A percentile compares a stretch with the other conserved stretches of the same genome.
These are phyloP conservation scores for Tyrophagus putrescentiae DNA, from an alignment of 1,140 invertebrate species.

Conservation along the genomic window DNA sequence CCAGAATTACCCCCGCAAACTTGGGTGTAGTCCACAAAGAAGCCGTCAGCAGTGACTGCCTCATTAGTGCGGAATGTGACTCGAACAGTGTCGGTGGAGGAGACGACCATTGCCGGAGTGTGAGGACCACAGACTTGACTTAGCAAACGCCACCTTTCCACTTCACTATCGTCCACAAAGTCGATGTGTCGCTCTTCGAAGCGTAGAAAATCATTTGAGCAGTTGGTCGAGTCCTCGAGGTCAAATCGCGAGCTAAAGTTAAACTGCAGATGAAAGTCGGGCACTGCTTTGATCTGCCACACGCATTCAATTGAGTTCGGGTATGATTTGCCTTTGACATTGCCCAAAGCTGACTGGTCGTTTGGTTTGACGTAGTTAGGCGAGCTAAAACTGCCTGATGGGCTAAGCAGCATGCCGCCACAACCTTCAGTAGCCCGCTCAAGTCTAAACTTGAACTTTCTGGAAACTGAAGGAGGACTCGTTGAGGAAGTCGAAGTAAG, in stretches of 20 bases:
- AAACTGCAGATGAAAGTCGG: constrained; percentile 51
- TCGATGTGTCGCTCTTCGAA: constrained; percentile 37
- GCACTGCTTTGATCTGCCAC: constrained; percentile 50
- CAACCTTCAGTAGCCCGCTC: constrained; percentile 39
- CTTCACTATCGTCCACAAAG: constrained; percentile 25
- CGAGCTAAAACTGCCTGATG: no score
- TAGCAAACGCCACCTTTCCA: constrained; percentile 31
- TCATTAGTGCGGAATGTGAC: constrained; percentile 32
- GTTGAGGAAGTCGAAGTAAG: constrained; percentile 14
- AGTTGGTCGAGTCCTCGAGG: constrained; percentile 52
- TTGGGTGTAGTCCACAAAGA: constrained; percentile 37
- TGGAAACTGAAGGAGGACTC: neutral
- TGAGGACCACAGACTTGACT: constrained; percentile 53
- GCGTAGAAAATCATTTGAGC: constrained; percentile 61
- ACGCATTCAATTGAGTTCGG: constrained; percentile 57
- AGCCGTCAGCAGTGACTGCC: constrained; percentile 48
- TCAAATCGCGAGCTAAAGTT: constrained; percentile 53
- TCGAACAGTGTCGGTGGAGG: constrained; percentile 23
- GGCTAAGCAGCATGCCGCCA: constrained; percentile 41
- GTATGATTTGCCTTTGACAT: constrained; percentile 37
- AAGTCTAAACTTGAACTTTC: no score
- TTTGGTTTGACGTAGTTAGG: no score
- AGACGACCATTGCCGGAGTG: constrained; percentile 38
- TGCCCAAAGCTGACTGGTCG: constrained; percentile 44
- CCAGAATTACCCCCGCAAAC: no score